phyloP scores from a whole-genome alignment of 2,113 vertebrate genomes.

The Corapipo altera region DNA sequence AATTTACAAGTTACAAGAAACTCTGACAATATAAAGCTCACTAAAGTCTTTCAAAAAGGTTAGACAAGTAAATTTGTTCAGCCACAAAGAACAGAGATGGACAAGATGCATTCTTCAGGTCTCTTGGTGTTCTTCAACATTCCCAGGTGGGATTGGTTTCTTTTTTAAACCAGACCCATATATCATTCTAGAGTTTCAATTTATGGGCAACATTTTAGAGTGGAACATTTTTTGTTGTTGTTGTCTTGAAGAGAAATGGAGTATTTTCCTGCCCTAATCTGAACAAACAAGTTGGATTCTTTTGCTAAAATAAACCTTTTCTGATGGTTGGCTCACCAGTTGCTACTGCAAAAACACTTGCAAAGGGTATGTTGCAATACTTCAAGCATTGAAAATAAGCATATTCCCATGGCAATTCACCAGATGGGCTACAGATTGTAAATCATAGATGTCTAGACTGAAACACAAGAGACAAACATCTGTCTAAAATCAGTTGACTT shows the following conservation, averaged over 20 bases:
- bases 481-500: conserved; percentile 68
- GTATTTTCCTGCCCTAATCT: background rate
- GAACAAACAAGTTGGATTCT: conserved; percentile 3
- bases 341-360: conserved; percentile 63
- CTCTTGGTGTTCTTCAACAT: background rate
- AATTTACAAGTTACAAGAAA: background rate
- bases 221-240: background rate
- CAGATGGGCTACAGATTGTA: conserved; percentile 66
- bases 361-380: conserved; percentile 50
- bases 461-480: conserved; percentile 69
- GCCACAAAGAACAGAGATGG: background rate
- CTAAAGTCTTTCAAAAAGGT: background rate
- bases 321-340: conserved; percentile 34
- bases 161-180: background rate
- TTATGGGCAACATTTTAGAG: background rate
- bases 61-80: background rate
- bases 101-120: background rate
- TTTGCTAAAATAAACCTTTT: conserved; percentile 53
- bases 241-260: background rate
- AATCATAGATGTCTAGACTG: conserved; percentile 69
- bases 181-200: background rate
- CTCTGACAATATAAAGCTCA: background rate
- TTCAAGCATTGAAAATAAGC: conserved; percentile 61
- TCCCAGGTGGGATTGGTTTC: background rate
- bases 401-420: conserved; percentile 58